Evolutionary conservation across 1,140 invertebrate species (phyloP).

Genomic region (Euwallacea similis): DNA sequence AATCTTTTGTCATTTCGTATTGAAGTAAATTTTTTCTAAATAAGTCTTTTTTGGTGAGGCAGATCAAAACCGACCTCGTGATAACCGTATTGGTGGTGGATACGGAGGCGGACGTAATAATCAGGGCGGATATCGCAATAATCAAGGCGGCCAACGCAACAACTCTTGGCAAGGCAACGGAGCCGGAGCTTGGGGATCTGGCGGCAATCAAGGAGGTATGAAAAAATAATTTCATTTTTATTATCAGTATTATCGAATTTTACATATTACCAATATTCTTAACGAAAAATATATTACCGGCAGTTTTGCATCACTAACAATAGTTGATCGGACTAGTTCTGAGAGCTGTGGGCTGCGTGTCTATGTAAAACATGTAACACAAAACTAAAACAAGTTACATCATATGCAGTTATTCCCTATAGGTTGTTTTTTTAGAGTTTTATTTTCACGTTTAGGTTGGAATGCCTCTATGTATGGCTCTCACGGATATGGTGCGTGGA

Average conservation of each 20-base stretch:
- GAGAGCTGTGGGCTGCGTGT: background rate
- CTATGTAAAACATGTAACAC: slow-evolving; percentile 5
- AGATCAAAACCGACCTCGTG: slow-evolving; percentile 31
- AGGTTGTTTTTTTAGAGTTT: slow-evolving; percentile 1
- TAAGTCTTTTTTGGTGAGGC: background rate
- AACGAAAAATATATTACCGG: too few species aligned
- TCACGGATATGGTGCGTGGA: slow-evolving; percentile 31
- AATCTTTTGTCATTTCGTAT: background rate
- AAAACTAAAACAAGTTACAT: background rate
- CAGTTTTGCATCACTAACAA: too few species aligned
- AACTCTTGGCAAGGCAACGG: slow-evolving; percentile 43
- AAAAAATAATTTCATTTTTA: background rate
- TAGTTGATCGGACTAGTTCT: too few species aligned
- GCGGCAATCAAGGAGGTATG: background rate
- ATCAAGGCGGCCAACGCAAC: slow-evolving; percentile 48
- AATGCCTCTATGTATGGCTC: slow-evolving; percentile 22
- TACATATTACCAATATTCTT: too few species aligned
- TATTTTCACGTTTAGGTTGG: slow-evolving; percentile 10
- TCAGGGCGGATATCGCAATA: background rate
- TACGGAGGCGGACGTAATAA: slow-evolving; percentile 45
- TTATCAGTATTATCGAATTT: too few species aligned
- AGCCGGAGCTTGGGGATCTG: slow-evolving; percentile 8
- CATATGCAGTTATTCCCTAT: background rate
- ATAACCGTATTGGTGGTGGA: slow-evolving; percentile 50
- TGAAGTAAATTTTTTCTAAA: slow-evolving; percentile 12